These are phyloP conservation scores for Cervus canadensis DNA, from an alignment of 2,113 vertebrate genomes.

Conservation along the genomic window DNA sequence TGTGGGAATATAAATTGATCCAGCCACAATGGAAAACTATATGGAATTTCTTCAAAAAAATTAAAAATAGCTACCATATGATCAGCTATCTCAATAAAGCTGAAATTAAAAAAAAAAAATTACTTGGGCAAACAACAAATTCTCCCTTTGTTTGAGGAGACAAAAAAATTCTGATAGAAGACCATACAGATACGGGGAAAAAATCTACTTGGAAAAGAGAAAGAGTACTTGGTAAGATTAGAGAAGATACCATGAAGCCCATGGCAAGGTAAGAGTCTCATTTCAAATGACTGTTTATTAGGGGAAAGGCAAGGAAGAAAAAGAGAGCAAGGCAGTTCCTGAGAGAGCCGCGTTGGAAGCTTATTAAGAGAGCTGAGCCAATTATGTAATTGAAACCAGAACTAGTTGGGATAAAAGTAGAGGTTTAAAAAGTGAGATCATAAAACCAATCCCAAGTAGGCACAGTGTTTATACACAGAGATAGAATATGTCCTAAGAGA, in stretches of 20 bases:
- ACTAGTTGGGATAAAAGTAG: not conserved
- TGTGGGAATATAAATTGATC: not conserved
- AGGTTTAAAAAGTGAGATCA: slow-evolving; percentile 55
- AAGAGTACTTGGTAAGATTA: not conserved
- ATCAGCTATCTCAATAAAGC: not conserved
- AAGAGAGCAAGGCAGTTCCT: not conserved
- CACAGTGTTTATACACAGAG: not conserved
- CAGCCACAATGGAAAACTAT: not conserved
- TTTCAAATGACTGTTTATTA: not conserved
- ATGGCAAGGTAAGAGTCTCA: not conserved
- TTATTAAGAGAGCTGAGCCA: not conserved
- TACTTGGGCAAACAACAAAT: not conserved
- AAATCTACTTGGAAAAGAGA: not conserved
- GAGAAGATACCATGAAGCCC: not conserved
- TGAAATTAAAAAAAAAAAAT: not conserved
- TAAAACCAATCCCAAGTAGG: slow-evolving; percentile 1
- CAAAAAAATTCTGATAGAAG: not conserved
- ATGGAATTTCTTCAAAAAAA: not conserved
- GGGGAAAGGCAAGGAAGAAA: no score
- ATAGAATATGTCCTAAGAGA: not conserved
- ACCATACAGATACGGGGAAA: not conserved
- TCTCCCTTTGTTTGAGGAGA: not conserved
- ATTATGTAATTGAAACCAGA: slow-evolving; percentile 41
- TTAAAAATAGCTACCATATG: not conserved
- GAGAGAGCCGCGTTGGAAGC: fast-evolving